Percentiles rank a stretch among this genome's conserved stretches.
phyloP scores from a whole-genome alignment of 2,113 vertebrate genomes.

The Amphiprion ocellaris region DNA sequence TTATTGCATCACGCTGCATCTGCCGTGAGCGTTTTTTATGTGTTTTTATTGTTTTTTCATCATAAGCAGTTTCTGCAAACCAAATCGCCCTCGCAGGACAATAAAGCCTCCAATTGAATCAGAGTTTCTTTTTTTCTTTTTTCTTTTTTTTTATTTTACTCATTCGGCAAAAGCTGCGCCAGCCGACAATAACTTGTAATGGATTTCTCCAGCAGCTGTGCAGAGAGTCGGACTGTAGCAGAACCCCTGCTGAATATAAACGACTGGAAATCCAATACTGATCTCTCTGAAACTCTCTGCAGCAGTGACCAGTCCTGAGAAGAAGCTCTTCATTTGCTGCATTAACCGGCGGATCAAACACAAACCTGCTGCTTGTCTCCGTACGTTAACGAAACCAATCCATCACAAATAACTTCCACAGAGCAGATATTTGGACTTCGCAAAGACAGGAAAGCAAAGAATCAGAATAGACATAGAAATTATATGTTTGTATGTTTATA shows the following conservation, averaged over 20 bases:
- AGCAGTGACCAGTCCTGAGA: conserved; percentile 46
- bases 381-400: too few relatives aligned
- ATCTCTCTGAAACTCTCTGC: conserved; percentile 50
- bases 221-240: conserved; percentile 50
- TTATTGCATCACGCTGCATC: conserved; percentile 12
- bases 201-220: conserved; percentile 37
- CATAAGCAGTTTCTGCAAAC: conserved; percentile 54
- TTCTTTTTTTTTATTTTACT: conserved; percentile 13
- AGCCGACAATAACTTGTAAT: conserved; percentile 63
- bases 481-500: too few relatives aligned
- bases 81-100: conserved; percentile 51
- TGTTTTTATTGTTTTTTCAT: conserved; percentile 63
- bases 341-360: conserved; percentile 21
- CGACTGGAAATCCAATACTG: conserved; percentile 72
- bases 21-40: conserved; percentile 15
- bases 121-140: not conserved
- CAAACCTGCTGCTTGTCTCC: not conserved
- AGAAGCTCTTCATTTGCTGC: conserved; percentile 39
- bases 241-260: conserved; percentile 74
- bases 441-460: too few relatives aligned
- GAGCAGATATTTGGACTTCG: too few relatives aligned
- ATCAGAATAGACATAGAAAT: too few relatives aligned
- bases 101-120: conserved; percentile 60
- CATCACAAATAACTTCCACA: too few relatives aligned
- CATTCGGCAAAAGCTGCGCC: conserved; percentile 43